phyloP scores from a whole-genome alignment of 2,888 invertebrate species.

The Nysson spinosus region DNA sequence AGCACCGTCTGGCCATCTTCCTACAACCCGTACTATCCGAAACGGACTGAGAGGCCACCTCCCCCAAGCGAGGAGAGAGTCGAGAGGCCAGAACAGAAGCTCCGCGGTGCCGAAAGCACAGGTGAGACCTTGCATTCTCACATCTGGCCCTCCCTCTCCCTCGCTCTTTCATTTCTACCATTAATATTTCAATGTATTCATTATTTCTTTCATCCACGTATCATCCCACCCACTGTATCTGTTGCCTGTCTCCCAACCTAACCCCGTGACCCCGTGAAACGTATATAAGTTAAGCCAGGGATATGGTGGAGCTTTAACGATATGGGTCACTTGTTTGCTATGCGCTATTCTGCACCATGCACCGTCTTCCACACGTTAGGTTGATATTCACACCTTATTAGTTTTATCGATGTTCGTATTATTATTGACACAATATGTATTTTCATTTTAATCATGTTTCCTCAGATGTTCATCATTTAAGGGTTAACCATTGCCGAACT shows the following conservation, averaged over 20 bases:
- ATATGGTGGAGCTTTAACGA: neutral
- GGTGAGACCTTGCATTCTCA: conserved; percentile 68
- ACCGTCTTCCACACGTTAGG: conserved; percentile 25
- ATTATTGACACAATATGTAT: too few relatives aligned
- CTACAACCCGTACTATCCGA: conserved; percentile 73
- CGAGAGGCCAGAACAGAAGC: conserved; percentile 73
- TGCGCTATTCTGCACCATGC: conserved; percentile 75
- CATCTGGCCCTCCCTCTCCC: conserved; percentile 54
- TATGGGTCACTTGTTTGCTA: conserved; percentile 17
- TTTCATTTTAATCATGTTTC: too few relatives aligned
- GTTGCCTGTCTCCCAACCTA: too few relatives aligned
- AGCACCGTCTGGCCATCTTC: conserved; percentile 74
- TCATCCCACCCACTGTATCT: conserved; percentile 13
- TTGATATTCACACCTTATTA: too few relatives aligned
- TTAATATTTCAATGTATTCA: conserved; percentile 21
- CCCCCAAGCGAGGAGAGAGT: conserved; percentile 71
- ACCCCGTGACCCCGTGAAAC: too few relatives aligned
- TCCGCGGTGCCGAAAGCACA: conserved; percentile 70
- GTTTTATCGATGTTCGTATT: too few relatives aligned
- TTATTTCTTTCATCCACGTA: conserved; percentile 23
- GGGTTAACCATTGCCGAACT: too few relatives aligned
- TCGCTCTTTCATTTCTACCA: conserved; percentile 32
- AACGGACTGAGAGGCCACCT: conserved; percentile 74
- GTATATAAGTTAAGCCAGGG: too few relatives aligned
- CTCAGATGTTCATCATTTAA: too few relatives aligned